Conservation (phyloP, 2,113 vertebrate genomes). For the Cryptotis parvus region DNA sequence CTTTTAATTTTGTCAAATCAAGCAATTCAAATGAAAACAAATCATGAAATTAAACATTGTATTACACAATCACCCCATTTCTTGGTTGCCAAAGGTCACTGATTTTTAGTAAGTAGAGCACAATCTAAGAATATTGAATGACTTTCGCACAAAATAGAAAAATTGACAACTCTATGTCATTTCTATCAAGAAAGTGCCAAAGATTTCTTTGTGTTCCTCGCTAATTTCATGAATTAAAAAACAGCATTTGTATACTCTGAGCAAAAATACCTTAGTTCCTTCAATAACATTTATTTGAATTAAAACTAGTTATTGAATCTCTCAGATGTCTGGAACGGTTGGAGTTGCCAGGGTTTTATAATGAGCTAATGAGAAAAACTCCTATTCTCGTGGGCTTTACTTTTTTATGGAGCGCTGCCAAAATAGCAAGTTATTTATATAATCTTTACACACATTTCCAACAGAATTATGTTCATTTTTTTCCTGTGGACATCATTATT, state of each 20-base stretch:
- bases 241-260: background rate
- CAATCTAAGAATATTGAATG: background rate
- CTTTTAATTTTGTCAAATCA: conserved; percentile 1
- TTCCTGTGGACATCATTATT: background rate
- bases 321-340: background rate
- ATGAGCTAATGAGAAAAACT: background rate
- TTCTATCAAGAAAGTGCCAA: background rate
- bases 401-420: background rate
- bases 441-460: background rate
- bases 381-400: background rate
- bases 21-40: background rate
- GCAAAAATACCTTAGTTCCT: background rate
- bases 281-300: no score
- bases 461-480: background rate
- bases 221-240: background rate
- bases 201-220: background rate
- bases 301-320: background rate
- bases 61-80: background rate
- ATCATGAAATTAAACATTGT: background rate
- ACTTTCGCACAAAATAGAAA: background rate
- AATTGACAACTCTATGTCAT: background rate
- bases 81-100: background rate
- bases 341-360: background rate
- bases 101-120: background rate
- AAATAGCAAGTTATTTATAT: background rate